Conservation (phyloP, 2,888 invertebrate species). For the Tenthredo distinguenda region DNA sequence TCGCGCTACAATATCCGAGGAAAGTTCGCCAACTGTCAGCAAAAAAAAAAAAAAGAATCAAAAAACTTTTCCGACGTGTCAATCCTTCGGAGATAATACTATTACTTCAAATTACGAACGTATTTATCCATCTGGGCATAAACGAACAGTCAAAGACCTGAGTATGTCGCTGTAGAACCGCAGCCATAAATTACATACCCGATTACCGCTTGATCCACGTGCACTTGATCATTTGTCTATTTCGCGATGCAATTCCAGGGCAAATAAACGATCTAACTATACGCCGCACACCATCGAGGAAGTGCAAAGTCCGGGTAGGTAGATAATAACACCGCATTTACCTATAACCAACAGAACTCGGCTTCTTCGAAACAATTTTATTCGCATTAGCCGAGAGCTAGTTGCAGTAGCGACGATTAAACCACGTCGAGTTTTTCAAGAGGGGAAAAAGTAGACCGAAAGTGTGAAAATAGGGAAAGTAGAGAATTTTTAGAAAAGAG, state of each 20-base stretch:
- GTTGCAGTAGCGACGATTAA: constrained; percentile 53
- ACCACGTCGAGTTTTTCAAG: background rate
- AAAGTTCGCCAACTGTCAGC: background rate
- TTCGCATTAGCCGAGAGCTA: constrained; percentile 69
- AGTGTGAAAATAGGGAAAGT: too few species aligned
- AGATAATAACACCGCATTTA: background rate
- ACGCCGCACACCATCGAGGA: background rate
- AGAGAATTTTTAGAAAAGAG: background rate
- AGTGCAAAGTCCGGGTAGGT: background rate
- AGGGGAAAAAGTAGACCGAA: background rate
- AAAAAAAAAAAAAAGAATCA: background rate
- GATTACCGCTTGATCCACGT: constrained; percentile 4
- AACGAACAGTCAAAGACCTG: background rate
- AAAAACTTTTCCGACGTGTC: background rate
- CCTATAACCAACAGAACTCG: background rate
- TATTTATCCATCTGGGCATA: background rate
- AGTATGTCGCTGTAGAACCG: background rate
- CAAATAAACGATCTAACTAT: background rate
- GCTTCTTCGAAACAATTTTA: constrained; percentile 70
- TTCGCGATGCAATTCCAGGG: background rate
- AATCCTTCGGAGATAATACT: background rate
- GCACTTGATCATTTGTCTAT: constrained; percentile 21
- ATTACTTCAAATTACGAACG: background rate
- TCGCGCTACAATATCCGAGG: background rate
- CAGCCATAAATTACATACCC: constrained; percentile 15